Percentiles rank a stretch among this genome's conserved stretches.
Evolutionary conservation across 2,888 invertebrate species (phyloP).

Genomic region (Eremobia ochroleuca): DNA sequence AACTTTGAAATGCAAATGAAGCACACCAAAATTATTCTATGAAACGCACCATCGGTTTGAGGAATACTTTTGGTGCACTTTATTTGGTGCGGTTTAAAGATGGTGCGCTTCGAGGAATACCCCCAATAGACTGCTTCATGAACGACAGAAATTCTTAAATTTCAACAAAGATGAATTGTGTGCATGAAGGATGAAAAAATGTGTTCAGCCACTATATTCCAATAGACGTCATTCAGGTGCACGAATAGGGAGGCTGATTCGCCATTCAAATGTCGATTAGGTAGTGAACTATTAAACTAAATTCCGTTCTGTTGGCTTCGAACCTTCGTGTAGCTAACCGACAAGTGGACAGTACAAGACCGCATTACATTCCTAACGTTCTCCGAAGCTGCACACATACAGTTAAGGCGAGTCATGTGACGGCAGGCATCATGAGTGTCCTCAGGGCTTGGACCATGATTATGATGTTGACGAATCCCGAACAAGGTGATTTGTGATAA

Average conservation of each 20-base stretch:
- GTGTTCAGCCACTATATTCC: not conserved
- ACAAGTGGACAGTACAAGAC: not conserved
- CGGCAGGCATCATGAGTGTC: not conserved
- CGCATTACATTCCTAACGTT: not conserved
- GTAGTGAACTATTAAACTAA: conserved; percentile 3
- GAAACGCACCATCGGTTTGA: too few species aligned
- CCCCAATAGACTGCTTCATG: too few species aligned
- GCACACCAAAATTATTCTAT: too few species aligned
- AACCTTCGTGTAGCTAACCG: conserved; percentile 9
- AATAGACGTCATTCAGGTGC: not conserved
- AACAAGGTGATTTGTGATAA: not conserved
- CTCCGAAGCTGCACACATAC: not conserved
- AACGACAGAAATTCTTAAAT: not conserved
- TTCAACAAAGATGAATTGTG: not conserved
- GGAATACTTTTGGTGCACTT: too few species aligned
- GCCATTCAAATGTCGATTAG: conserved; percentile 17
- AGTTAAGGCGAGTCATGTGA: not conserved
- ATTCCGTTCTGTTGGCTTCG: conserved; percentile 5
- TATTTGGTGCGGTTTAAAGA: too few species aligned
- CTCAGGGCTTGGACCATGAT: not conserved
- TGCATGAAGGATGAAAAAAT: conserved; percentile 1
- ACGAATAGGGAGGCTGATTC: not conserved
- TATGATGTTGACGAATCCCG: conserved; percentile 6
- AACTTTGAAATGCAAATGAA: too few species aligned
- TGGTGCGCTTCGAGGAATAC: too few species aligned